Base-by-base conservation (phyloP, 2,113 vertebrate species). In the Sapajus apella region DNA sequence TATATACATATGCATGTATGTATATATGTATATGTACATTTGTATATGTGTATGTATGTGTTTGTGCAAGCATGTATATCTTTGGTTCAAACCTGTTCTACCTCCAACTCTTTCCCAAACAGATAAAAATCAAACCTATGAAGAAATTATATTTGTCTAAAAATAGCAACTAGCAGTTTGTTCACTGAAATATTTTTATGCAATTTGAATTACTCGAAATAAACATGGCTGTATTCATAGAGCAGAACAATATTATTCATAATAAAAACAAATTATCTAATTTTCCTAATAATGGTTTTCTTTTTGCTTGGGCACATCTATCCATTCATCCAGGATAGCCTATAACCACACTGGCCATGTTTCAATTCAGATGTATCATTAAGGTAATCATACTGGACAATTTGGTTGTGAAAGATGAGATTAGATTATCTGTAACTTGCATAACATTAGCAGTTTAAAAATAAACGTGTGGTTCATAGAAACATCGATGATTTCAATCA, bases 381-480 rank as follows among this genome's bases (percentile, higher is more conserved):
- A 88, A 92, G 43, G 37, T 56, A 94, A 73, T 89, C 64, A 79
- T 56, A 58, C 25, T 45, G 68, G 77, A 56, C 70, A 92, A 96
- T 88, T 97, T 85, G 20, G 16, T 68, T 85, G 73, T 93, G 75
- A 96, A 93, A 95, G 91, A 76, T 75, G 83, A 72, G 64, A 90
- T 97, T 80, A 96, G 96, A 95, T 97, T 95, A 95, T 87, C 73
- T 96, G 23, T 86, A 90, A 82, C 77, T 94, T 87, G 55, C 61
- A 76, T 77, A 89, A 90, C 27, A 94, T 35, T 95, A 21, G 10
- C 79, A 90, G 52, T 81, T 96, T 88, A 95, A 92, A 97, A 94
- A 93, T 83, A 87, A 94, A 97, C 90, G 55, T 82, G 40, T 94
- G 70, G 56, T 68, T 94, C 87, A 50, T 84, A 66, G 61, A 87